A percentile compares a stretch with the other conserved stretches of the same genome.
These are phyloP conservation scores for Drosophila tanythrix DNA, from an alignment of 2,888 invertebrate species.

Conservation along the genomic window DNA sequence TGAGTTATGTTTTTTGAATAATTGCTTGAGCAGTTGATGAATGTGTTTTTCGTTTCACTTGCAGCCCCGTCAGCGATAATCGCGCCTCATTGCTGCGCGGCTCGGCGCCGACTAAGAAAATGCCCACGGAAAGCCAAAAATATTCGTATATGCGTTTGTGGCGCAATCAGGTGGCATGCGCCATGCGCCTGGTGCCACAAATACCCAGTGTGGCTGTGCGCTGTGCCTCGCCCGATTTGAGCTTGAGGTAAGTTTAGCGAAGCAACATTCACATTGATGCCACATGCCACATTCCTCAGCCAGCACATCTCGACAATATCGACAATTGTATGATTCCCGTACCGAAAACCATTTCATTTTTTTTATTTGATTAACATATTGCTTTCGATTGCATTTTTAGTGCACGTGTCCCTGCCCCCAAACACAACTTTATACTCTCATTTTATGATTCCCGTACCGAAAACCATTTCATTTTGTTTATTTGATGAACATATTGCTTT, in stretches of 20 bases:
- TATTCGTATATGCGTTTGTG: constrained; percentile 98
- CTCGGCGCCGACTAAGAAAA: constrained; percentile 94
- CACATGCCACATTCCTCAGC: constrained; percentile 16
- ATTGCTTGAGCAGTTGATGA: background rate
- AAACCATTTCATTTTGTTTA: constrained; percentile 49
- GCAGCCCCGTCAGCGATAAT: constrained; percentile 97
- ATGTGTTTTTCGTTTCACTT: constrained; percentile 56
- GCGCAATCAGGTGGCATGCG: constrained; percentile 98
- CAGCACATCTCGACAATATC: constrained; percentile 15
- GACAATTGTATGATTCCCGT: constrained; percentile 11
- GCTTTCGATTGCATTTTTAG: constrained; percentile 46
- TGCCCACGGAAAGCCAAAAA: constrained; percentile 92
- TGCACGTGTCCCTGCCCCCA: constrained; percentile 23
- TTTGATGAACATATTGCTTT: constrained; percentile 64
- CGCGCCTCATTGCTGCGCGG: constrained; percentile 96
- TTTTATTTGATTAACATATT: constrained; percentile 63
- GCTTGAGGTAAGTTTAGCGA: constrained; percentile 89
- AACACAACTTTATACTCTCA: background rate
- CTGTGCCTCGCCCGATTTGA: constrained; percentile 96
- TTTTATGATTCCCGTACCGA: background rate
- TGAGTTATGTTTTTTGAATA: background rate
- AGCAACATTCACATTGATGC: constrained; percentile 15
- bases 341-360: constrained; percentile 44
- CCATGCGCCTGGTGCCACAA: constrained; percentile 97
- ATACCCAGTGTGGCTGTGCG: constrained; percentile 94